A percentile compares a stretch with the other conserved stretches of the same genome.
Conservation (phyloP, 2,888 invertebrate genomes). For the Chesias legatella region DNA sequence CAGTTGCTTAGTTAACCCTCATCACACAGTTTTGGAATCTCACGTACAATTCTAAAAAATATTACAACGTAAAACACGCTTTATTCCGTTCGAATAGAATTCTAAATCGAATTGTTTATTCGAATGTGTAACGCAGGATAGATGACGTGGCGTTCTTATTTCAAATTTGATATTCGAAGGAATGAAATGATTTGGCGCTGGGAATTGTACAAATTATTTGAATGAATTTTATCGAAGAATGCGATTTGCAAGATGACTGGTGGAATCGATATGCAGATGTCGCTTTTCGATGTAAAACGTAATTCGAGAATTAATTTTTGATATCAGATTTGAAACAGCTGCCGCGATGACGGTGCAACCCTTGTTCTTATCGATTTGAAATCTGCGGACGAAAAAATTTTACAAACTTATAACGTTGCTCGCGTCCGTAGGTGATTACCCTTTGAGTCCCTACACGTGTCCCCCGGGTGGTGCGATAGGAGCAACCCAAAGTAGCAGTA, state of each 20-base stretch:
- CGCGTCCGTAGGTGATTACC: no score
- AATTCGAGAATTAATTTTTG: constrained; percentile 27
- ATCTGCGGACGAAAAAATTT: constrained; percentile 5
- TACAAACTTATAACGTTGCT: not conserved
- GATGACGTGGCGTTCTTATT: constrained; percentile 35
- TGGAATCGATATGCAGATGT: constrained; percentile 29
- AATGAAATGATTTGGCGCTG: constrained; percentile 44
- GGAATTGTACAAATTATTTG: constrained; percentile 35
- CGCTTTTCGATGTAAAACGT: constrained; percentile 14
- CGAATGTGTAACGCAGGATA: constrained; percentile 23
- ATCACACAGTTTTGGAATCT: constrained; percentile 33
- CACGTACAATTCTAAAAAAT: constrained; percentile 22
- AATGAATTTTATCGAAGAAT: constrained; percentile 19
- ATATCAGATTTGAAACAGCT: constrained; percentile 29
- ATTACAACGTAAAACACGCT: constrained; percentile 4
- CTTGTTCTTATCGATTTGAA: constrained; percentile 16
- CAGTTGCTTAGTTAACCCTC: constrained; percentile 71
- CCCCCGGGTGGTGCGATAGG: no score
- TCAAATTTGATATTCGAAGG: constrained; percentile 58
- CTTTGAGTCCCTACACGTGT: no score
- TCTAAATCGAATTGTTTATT: constrained; percentile 11
- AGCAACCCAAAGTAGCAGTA: no score
- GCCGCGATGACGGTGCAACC: constrained; percentile 21
- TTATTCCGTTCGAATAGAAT: constrained; percentile 8
- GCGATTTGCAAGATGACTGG: constrained; percentile 27